Conservation (phyloP, 2,888 invertebrate species). For the Drosophila multiciliata region DNA sequence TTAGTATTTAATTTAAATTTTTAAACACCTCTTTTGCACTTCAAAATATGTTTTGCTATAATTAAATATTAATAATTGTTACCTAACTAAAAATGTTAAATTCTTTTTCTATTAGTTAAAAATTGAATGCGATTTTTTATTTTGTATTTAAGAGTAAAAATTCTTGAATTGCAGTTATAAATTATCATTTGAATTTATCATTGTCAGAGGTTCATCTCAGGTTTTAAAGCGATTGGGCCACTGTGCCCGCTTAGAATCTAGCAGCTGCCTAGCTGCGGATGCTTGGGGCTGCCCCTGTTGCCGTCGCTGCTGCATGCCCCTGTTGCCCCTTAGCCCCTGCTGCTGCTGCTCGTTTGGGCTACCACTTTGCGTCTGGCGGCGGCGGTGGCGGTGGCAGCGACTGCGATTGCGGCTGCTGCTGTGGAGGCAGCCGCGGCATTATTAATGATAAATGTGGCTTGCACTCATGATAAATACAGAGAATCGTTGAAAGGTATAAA, state of each 20-base stretch:
- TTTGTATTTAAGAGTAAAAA: neutral
- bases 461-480: conserved; percentile 85
- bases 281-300: conserved; percentile 52
- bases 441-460: conserved; percentile 85
- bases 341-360: conserved; percentile 69
- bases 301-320: conserved; percentile 10
- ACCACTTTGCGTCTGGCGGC: conserved; percentile 69
- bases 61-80: neutral
- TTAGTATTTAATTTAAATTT: neutral
- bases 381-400: conserved; percentile 9
- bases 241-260: conserved; percentile 58
- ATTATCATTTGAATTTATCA: neutral
- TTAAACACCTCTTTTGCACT: neutral
- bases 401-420: conserved; percentile 35
- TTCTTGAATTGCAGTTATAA: neutral
- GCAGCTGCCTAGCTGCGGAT: conserved; percentile 70
- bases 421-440: conserved; percentile 63
- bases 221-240: conserved; percentile 31
- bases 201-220: neutral
- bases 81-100: neutral
- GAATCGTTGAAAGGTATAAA: conserved; percentile 85
- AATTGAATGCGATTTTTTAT: neutral
- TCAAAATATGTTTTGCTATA: neutral
- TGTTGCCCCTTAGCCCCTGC: conserved; percentile 6
- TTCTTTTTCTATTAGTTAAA: neutral